Evolutionary conservation across 2,113 vertebrate genomes (phyloP), one percentile per base, ranked within the genome.

Genomic region (Myiagra hebetior): DNA sequence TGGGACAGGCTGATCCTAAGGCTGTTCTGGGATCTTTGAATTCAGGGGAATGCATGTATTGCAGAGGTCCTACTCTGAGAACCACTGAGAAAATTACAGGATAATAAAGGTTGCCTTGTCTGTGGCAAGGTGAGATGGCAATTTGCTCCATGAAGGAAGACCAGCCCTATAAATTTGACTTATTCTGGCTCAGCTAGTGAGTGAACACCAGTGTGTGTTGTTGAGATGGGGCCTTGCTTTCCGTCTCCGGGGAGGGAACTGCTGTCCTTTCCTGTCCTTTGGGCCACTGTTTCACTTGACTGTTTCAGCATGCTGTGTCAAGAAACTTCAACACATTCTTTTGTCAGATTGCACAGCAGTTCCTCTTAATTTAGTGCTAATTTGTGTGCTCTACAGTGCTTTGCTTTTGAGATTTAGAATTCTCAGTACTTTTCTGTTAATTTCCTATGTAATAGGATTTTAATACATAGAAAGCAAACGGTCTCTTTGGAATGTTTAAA

Each of bases 371-470:
- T 90, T 53, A 73, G 10, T 20, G 65, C 46, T 73, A 30, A 85
- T 95, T 73, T 73, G 85, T 64, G 76, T 79, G 92, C 90, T 85
- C 73, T 69, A 77, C 78, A 42, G 27, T 14, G n/a, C 84, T 87
- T 91, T 85, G 65, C 57, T 79, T 79, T 81, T 56, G 65, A 87
- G 67, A 62, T 50, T 87, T 69, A 76, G 33, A 57, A 57, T 76
- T 91, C 67, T 78, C 88, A 69, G 46, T 87, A 35, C 78, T 94
- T 87, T 87, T 28, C 59, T 76, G 55, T 79, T 93, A 89, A 94
- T 91, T 95, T 95, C 81, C 62, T 79, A 46, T 73, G 33, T 94
- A 89, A 96, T 93, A 87, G 85, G 81, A 76, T 95, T 89, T 95
- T 95, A 95, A 91, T 93, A 95, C 49, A 46, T 64, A 83, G 81